Evolutionary conservation across 2,797 vertebrate species (phyloP).

Genomic region (Sorex maritimensis): DNA sequence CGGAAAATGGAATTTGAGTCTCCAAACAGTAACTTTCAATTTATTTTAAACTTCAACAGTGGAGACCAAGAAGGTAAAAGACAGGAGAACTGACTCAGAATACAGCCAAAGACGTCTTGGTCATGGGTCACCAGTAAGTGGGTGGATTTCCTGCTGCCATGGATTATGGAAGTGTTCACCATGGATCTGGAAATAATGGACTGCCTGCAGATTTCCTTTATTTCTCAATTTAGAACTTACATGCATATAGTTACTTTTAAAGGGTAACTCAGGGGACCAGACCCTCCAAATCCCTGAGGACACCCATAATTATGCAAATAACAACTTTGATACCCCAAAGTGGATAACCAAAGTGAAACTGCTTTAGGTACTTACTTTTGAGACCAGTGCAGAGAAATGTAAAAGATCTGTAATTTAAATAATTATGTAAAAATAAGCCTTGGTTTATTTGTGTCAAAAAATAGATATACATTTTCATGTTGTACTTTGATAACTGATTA

Average conservation of each 20-base stretch:
- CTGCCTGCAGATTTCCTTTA: neutral
- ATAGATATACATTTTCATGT: neutral
- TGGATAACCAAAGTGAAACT: neutral
- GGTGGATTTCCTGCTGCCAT: neutral
- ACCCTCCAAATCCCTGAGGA: neutral
- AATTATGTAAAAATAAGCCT: neutral
- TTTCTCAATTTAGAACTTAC: neutral
- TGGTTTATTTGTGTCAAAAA: neutral
- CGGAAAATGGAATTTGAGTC: conserved; percentile 59
- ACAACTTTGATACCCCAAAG: neutral
- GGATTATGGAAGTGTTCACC: rapidly evolving
- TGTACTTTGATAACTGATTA: neutral
- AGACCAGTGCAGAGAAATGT: no score
- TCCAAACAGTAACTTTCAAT: neutral
- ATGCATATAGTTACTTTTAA: neutral
- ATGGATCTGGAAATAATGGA: neutral
- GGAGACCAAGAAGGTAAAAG: neutral
- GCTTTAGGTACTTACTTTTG: neutral
- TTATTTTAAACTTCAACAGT: conserved; percentile 8
- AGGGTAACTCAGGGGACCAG: no score
- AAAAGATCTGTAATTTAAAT: neutral
- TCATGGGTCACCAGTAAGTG: neutral
- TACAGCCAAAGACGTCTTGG: neutral
- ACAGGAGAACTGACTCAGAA: neutral
- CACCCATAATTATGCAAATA: neutral